Evolutionary conservation across 2,888 invertebrate species (phyloP), one percentile per base, ranked within the genome.

Genomic region (Exocentrus adspersus): DNA sequence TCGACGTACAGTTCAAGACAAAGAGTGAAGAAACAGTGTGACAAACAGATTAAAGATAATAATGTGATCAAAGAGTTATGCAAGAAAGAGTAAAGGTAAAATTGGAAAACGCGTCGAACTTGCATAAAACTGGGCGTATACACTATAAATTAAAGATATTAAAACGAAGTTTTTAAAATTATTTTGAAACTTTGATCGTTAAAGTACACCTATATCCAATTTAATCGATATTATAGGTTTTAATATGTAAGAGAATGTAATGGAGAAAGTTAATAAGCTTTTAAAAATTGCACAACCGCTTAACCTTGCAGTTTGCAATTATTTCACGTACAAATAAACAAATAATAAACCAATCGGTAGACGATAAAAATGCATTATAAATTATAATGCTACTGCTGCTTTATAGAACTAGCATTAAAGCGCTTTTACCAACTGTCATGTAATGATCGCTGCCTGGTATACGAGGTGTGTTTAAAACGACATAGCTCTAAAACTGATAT

Each of bases 91-190:
- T 19, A 28, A 10, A 12, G 43, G 20, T 54, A 43, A 43, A 43
- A 54, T 28, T 43, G 42, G 43, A 54, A 54, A 43, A 43, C 54
- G 43, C 6, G 53, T 21, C 41, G 54, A 54, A 43, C 43, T 54
- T 43, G 17, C 42, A 50, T 20, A 37, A 30, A 54, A 28, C 10
- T 42, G 43, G 72, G 72, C 68, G 71, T 71, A 69, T 64, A 66
- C 70, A 64, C 61, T 65, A 72, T 74, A 72, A 74, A 72, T 74
- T 72, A 72, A 68, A 70, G 59, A 67, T 72, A 73, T 72, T 70
- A 73, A 71, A 72, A 67, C 60, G 60, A 50, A 61, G 59, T 64
- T 64, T 71, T 72, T 69, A 70, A 71, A 64, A 71, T 61, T 64
- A 60, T 72, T 72, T 72, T 70, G 65, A 69, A 72, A 68, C 66